phyloP scores from a whole-genome alignment of 1,140 invertebrate genomes.

The Drosophila watanabei region DNA sequence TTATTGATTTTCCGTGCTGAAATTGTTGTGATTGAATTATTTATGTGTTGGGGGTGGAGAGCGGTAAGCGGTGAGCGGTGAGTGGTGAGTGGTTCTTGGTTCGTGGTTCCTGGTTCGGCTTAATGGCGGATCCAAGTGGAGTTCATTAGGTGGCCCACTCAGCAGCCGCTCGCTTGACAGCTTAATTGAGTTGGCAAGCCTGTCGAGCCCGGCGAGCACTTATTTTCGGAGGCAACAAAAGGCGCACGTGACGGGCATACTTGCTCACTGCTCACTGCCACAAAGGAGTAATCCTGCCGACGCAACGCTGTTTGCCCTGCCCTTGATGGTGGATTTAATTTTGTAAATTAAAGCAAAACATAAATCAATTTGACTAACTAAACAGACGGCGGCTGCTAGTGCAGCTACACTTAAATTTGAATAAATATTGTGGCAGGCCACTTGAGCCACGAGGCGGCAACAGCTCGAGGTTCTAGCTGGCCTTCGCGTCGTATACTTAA shows the following conservation, averaged over 20 bases:
- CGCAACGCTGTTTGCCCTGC: slow-evolving; percentile 39
- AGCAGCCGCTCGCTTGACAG: slow-evolving; percentile 27
- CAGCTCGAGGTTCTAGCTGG: slow-evolving; percentile 53
- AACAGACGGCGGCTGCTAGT: slow-evolving; percentile 35
- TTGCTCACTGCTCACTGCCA: slow-evolving; percentile 2
- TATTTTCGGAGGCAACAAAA: slow-evolving; percentile 57
- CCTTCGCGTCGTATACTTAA: slow-evolving; percentile 73
- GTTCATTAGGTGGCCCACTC: slow-evolving; percentile 50
- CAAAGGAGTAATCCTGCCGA: slow-evolving; percentile 15
- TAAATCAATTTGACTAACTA: slow-evolving; percentile 77
- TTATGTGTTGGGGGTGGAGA: slow-evolving; percentile 42
- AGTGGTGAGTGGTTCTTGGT: slow-evolving; percentile 10
- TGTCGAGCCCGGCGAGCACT: slow-evolving; percentile 54
- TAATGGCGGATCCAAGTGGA: slow-evolving; percentile 26
- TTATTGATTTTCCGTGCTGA: slow-evolving; percentile 72
- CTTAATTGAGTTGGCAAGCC: slow-evolving; percentile 62
- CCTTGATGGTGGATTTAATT: slow-evolving; percentile 58
- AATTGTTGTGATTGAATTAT: slow-evolving; percentile 73
- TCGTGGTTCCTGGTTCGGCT: slow-evolving; percentile 10
- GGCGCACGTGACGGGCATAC: slow-evolving; percentile 59
- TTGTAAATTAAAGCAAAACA: slow-evolving; percentile 65
- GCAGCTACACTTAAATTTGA: slow-evolving; percentile 57
- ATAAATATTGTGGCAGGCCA: slow-evolving; percentile 71
- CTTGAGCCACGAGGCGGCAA: slow-evolving; percentile 42
- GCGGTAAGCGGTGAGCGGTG: slow-evolving; percentile 31